Evolutionary conservation across 2,113 vertebrate genomes (phyloP), one percentile per base, ranked within the genome.

Genomic region (Proteles cristata): DNA sequence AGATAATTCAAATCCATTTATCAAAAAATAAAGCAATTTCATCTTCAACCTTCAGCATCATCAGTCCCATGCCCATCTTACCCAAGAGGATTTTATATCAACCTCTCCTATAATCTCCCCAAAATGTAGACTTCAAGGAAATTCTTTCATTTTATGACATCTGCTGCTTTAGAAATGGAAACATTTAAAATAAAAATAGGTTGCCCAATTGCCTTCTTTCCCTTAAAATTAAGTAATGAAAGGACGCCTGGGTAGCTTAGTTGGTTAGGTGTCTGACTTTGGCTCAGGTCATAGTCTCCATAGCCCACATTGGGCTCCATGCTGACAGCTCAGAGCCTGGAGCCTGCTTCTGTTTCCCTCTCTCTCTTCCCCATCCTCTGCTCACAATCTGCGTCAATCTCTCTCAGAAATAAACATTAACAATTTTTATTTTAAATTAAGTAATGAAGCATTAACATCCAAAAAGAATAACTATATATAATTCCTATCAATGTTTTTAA

Each of bases 161-260:
- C 8, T 84, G 33, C 50, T 81, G 23, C 71, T 81, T 83, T 76
- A 63, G 14, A 85, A 69, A 55, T 50, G 43, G 26, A 77, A 93
- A 50, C 33, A 65, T 31, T 86, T 35, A 85, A 91, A 90, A 87
- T 73, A 43, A 91, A 96, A 77, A 61, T n/a, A 84, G 80, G 88
- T 21, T 14, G 6, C 15, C 50, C 28, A 81, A 4, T 10, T 61
- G 12, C 79, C 2, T 76, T 90, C 23, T 87, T 94, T 66, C 2
- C 28, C 11, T 26, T 88, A 93, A 92, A 88, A 43, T 88, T 31
- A 94, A 69, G n/a, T 58, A 73, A 0, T 21, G 35, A 71, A 73
- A 15, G 58, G 58, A 21, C 1, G 7, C 58, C 19, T 61, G 58
- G 8, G 21, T 61, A 8, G 58, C 58, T 61, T 23, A 23, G 6